These are phyloP conservation scores for Heliopora coerulea DNA, from an alignment of 92 coral and sea anemone species.

Conservation along the genomic window DNA sequence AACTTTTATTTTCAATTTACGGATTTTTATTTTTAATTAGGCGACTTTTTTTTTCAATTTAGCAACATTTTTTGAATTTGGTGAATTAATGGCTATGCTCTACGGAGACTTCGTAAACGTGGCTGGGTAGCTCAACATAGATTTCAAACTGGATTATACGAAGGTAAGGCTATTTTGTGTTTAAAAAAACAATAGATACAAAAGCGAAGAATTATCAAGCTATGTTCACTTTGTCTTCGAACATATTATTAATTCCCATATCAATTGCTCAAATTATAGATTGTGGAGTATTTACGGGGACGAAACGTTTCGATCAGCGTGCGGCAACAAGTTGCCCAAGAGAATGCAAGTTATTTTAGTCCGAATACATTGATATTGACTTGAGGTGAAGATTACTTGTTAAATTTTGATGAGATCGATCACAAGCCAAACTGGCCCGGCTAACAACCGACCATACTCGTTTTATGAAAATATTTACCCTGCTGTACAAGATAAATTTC, in stretches of 20 bases:
- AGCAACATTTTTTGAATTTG: neutral
- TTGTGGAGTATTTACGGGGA: slow-evolving; percentile 1
- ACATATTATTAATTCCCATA: neutral
- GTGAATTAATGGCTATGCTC: too few species aligned
- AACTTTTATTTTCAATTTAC: neutral
- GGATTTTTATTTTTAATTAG: too few species aligned
- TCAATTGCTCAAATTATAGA: neutral
- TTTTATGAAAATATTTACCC: too few species aligned
- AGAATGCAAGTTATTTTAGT: neutral
- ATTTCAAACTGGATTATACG: neutral
- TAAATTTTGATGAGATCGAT: too few species aligned
- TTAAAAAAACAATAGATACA: neutral
- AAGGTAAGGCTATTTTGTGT: neutral
- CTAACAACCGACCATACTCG: too few species aligned
- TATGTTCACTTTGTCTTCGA: neutral
- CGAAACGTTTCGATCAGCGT: neutral
- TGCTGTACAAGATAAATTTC: too few species aligned
- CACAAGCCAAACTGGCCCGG: too few species aligned
- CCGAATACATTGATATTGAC: neutral
- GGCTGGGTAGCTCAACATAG: too few species aligned
- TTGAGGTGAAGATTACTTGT: too few species aligned
- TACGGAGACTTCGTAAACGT: neutral
- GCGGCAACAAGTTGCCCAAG: neutral
- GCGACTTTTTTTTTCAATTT: neutral
- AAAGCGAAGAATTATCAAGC: neutral